phyloP scores from a whole-genome alignment of 2,888 invertebrate genomes.

The Aromia moschata region DNA sequence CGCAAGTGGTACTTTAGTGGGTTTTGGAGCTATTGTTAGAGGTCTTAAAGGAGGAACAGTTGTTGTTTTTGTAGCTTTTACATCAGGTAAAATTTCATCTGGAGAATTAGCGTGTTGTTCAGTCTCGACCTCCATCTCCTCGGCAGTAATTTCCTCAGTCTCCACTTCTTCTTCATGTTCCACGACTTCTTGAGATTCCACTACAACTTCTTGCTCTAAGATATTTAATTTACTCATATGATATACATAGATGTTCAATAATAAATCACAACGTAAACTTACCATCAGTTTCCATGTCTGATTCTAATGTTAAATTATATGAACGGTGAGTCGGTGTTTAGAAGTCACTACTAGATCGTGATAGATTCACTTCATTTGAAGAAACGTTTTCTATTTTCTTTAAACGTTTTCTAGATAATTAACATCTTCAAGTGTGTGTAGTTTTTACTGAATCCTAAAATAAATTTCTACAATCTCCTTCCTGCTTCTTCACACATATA shows the following conservation, averaged over 20 bases:
- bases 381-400: constrained; percentile 50
- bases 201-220: constrained; percentile 46
- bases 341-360: constrained; percentile 52
- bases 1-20: constrained; percentile 56
- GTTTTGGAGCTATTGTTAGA: constrained; percentile 57
- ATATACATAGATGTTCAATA: no score
- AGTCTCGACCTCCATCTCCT: constrained; percentile 57
- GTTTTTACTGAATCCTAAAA: constrained; percentile 51
- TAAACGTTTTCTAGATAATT: constrained; percentile 52
- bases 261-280: no score
- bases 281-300: constrained; percentile 57
- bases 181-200: constrained; percentile 47
- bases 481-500: background rate
- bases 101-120: constrained; percentile 49
- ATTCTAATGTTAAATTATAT: constrained; percentile 53
- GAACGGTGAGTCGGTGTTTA: constrained; percentile 57
- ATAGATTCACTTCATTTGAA: constrained; percentile 47
- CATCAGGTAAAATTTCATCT: constrained; percentile 53
- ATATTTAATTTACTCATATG: no score
- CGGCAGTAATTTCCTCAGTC: constrained; percentile 54
- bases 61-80: constrained; percentile 45
- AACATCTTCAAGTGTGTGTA: constrained; percentile 50
- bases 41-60: constrained; percentile 56
- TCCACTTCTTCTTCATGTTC: constrained; percentile 54
- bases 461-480: background rate